These are phyloP conservation scores for Hydrotaea cyrtoneurina DNA, from an alignment of 2,888 invertebrate species.

Conservation along the genomic window DNA sequence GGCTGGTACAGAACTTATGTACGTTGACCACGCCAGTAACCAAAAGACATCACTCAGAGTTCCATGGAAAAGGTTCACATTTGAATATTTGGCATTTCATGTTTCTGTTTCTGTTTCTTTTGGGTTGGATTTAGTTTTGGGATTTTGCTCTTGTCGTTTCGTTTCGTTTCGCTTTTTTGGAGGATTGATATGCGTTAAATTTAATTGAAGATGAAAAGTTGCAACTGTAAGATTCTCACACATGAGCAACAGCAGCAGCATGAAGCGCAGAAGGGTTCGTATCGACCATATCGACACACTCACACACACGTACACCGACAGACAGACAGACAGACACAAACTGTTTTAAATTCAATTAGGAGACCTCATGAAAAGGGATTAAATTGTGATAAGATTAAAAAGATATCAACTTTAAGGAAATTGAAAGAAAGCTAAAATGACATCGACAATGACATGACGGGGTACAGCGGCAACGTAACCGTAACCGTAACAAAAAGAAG, in stretches of 20 bases:
- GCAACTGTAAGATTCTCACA: constrained; percentile 67
- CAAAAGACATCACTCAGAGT: constrained; percentile 12
- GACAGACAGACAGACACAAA: constrained; percentile 38
- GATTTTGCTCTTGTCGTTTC: not conserved
- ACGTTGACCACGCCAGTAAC: not conserved
- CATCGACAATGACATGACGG: constrained; percentile 62
- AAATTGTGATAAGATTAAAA: constrained; percentile 66
- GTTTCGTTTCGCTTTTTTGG: constrained; percentile 42
- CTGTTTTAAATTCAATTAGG: constrained; percentile 66
- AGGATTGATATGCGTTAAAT: constrained; percentile 68
- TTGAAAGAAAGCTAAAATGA: constrained; percentile 32
- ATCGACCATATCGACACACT: too few relatives aligned
- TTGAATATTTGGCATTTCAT: constrained; percentile 51
- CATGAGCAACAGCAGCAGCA: constrained; percentile 11
- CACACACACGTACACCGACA: too few relatives aligned
- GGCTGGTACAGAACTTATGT: not conserved
- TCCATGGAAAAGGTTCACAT: constrained; percentile 28
- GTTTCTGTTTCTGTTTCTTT: too few relatives aligned
- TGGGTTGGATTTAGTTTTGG: not conserved
- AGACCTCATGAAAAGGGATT: constrained; percentile 65
- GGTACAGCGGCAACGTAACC: constrained; percentile 47
- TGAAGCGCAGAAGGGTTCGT: not conserved
- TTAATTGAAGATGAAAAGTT: constrained; percentile 67
- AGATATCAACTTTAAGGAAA: constrained; percentile 55
- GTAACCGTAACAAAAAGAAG: constrained; percentile 39